phyloP scores from a whole-genome alignment of 2,797 vertebrate species.

The Pseudotriccus pelzelni region DNA sequence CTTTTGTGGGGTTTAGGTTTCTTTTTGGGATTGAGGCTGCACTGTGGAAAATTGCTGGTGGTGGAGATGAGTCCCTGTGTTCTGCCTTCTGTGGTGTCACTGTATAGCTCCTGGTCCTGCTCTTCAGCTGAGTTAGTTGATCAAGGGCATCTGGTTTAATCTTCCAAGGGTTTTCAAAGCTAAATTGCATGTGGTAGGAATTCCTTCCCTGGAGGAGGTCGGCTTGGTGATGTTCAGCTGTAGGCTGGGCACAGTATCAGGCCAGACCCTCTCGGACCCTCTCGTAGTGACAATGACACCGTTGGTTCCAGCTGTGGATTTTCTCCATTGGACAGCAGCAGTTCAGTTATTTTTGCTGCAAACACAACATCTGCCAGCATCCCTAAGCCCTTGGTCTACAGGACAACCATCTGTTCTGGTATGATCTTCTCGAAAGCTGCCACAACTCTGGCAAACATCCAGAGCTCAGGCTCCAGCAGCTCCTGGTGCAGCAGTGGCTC shows the following conservation, averaged over 20 bases:
- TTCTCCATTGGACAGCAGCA: not conserved
- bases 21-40: not conserved
- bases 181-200: not conserved
- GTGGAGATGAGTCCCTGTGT: not conserved
- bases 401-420: constrained; percentile 28
- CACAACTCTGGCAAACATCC: constrained; percentile 3
- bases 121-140: not conserved
- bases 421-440: constrained; percentile 20
- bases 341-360: constrained; percentile 21
- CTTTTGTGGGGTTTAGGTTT: not conserved
- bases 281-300: accelerated
- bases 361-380: constrained; percentile 26
- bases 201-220: not conserved
- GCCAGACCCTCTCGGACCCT: accelerated
- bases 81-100: not conserved
- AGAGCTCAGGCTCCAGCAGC: not conserved
- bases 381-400: not conserved
- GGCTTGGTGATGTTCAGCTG: not conserved
- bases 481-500: not conserved
- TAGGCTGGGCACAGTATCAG: accelerated
- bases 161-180: not conserved
- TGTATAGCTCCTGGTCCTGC: not conserved
- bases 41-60: not conserved
- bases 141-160: not conserved
- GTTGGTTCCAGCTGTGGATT: accelerated